These are phyloP conservation scores for Chaenogobius annularis DNA, from an alignment of 2,113 vertebrate genomes.

Conservation along the genomic window DNA sequence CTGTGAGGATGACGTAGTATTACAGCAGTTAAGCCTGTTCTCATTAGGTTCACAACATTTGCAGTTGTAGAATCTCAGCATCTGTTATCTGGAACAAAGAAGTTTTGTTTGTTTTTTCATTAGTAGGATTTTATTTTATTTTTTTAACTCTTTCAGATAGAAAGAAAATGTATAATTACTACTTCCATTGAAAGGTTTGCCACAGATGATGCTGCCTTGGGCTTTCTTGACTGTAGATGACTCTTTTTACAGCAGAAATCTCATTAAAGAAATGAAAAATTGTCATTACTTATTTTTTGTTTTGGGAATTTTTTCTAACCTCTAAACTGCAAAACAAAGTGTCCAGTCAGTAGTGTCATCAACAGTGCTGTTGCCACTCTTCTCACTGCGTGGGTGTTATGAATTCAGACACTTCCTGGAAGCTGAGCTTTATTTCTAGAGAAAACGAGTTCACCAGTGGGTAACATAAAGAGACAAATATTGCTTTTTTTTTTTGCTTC, in stretches of 20 bases:
- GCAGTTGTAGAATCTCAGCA: background rate
- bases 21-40: slow-evolving; percentile 3
- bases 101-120: too few relatives aligned
- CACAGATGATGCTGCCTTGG: slow-evolving; percentile 26
- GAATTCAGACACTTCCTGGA: slow-evolving; percentile 30
- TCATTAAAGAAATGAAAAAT: too few relatives aligned
- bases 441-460: background rate
- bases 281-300: background rate
- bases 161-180: slow-evolving; percentile 24
- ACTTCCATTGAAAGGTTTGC: slow-evolving; percentile 35
- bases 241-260: background rate
- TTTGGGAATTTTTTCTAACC: background rate
- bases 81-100: too few relatives aligned
- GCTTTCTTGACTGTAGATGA: slow-evolving; percentile 19
- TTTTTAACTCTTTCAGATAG: too few relatives aligned
- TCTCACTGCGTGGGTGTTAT: slow-evolving; percentile 18
- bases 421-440: slow-evolving; percentile 34
- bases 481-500: background rate
- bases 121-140: too few relatives aligned
- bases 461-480: slow-evolving; percentile 2
- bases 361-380: background rate
- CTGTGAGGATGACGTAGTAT: too few relatives aligned
- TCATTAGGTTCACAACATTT: slow-evolving; percentile 41
- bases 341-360: slow-evolving; percentile 6
- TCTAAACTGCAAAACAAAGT: background rate